Evolutionary conservation across 2,113 vertebrate species (phyloP).

Genomic region (Brachyhypopomus occidentalis): DNA sequence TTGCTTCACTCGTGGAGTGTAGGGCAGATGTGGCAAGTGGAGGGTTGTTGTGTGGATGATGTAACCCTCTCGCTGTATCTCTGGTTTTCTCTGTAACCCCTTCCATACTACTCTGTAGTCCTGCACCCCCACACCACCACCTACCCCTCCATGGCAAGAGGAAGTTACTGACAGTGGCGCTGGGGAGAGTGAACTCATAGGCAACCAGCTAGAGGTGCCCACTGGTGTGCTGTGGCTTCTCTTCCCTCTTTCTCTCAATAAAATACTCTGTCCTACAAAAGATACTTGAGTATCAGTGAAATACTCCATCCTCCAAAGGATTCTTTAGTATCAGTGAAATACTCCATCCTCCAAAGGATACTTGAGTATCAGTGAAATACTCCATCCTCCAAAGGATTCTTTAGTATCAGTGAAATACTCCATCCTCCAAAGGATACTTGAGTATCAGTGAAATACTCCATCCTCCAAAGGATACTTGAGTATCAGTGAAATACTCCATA

Average conservation of each 20-base stretch:
- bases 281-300: not conserved
- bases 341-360: not conserved
- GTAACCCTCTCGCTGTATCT: not conserved
- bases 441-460: too few species aligned
- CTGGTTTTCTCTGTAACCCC: not conserved
- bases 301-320: too few species aligned
- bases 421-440: too few species aligned
- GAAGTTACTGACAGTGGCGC: conserved; percentile 1
- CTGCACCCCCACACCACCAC: not conserved
- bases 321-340: not conserved
- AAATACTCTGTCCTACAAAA: too few species aligned
- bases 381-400: too few species aligned
- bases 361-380: not conserved
- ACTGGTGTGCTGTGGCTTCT: conserved; percentile 35
- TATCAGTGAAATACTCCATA: too few species aligned
- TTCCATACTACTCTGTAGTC: conserved; percentile 3
- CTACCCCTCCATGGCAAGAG: not conserved
- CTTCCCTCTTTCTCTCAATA: not conserved
- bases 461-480: too few species aligned
- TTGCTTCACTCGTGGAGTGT: not conserved
- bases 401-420: not conserved
- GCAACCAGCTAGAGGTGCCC: conserved; percentile 24
- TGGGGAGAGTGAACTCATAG: conserved; percentile 5
- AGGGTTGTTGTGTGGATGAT: not conserved
- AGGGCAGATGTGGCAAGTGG: not conserved